Percentiles rank a stretch among this genome's conserved stretches.
Conservation (phyloP, 2,113 vertebrate species). For the Corythoichthys haematopterus region DNA sequence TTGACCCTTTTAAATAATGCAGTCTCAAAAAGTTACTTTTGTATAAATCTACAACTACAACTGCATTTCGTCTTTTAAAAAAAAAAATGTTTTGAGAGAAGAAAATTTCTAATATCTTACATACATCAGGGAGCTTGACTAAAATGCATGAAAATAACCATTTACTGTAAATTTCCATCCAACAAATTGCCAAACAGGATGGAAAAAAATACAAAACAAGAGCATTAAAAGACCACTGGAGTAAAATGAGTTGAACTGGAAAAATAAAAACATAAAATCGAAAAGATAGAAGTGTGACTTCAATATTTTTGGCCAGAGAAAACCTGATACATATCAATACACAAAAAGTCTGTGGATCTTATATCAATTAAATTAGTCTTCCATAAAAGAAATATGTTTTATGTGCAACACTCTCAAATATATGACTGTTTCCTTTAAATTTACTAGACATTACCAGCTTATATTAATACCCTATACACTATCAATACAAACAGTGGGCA, state of each 20-base stretch:
- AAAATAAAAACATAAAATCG: constrained; percentile 10
- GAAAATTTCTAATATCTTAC: constrained; percentile 67
- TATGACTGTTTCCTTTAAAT: constrained; percentile 10
- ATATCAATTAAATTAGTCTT: constrained; percentile 5
- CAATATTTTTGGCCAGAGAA: constrained; percentile 8
- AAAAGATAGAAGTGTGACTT: constrained; percentile 23
- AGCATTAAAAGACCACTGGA: constrained; percentile 44
- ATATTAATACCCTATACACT: neutral
- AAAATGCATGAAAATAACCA: constrained; percentile 84
- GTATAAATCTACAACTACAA: constrained; percentile 87
- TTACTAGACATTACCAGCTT: neutral
- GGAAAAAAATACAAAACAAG: constrained; percentile 49
- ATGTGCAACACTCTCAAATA: constrained; percentile 9
- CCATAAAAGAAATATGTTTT: constrained; percentile 3
- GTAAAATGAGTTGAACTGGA: constrained; percentile 22
- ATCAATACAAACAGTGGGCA: neutral
- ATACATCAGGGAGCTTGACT: constrained; percentile 76
- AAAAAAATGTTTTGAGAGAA: constrained; percentile 68
- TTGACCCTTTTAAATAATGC: constrained; percentile 45
- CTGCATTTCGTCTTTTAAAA: constrained; percentile 75
- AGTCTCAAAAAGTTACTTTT: constrained; percentile 72
- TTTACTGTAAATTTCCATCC: constrained; percentile 74
- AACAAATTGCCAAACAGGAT: constrained; percentile 28
- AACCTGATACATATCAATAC: neutral
- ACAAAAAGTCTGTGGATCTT: constrained; percentile 3